A percentile compares a stretch with the other conserved stretches of the same genome.
Evolutionary conservation across 2,113 vertebrate species (phyloP).

Genomic region (Percina caprodes): DNA sequence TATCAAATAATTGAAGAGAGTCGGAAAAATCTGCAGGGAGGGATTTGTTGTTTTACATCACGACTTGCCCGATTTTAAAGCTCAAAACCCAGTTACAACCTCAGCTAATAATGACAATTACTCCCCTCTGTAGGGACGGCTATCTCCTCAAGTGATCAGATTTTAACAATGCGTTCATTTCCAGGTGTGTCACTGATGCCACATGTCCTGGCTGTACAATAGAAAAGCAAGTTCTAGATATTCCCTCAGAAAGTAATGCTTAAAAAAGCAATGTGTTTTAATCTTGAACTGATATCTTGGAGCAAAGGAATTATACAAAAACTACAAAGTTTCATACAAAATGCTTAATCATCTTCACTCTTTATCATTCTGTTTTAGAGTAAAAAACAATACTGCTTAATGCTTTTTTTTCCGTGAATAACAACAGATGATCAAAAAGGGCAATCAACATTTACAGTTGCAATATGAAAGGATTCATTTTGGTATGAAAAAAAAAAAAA

Average conservation of each 20-base stretch:
- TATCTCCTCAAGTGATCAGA: constrained; percentile 19
- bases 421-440: background rate
- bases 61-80: constrained; percentile 47
- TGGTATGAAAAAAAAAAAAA: background rate
- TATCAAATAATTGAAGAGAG: constrained; percentile 77
- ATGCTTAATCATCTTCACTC: background rate
- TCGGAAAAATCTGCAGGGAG: constrained; percentile 48
- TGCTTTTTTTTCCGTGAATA: background rate
- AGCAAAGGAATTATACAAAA: background rate
- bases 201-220: background rate
- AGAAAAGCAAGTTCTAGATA: background rate
- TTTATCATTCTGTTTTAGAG: no score
- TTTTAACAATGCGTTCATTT: constrained; percentile 14
- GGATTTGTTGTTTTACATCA: constrained; percentile 4
- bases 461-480: background rate
- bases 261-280: background rate
- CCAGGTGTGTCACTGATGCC: constrained; percentile 4
- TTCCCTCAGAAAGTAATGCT: background rate
- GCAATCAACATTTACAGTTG: background rate
- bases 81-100: constrained; percentile 38
- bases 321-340: background rate
- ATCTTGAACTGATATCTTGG: background rate
- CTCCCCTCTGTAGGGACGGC: constrained; percentile 10
- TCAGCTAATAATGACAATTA: constrained; percentile 22
- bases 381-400: background rate